phyloP scores from a whole-genome alignment of 2,797 vertebrate species.

The Aulostomus chinensis region DNA sequence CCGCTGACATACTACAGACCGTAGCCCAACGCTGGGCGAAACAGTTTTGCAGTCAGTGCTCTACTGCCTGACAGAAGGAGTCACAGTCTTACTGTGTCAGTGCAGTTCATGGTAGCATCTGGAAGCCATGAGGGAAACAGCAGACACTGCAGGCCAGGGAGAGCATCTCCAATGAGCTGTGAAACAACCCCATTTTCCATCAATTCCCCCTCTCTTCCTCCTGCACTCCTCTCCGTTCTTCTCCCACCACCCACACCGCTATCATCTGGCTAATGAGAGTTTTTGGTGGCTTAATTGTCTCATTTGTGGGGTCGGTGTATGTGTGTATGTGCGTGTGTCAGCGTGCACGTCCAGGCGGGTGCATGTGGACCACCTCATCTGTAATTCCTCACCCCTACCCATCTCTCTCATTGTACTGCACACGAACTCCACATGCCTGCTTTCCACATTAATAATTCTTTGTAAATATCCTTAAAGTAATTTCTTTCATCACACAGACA shows the following conservation, averaged over 20 bases:
- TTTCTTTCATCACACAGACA: slow-evolving; percentile 54
- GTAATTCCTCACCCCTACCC: slow-evolving; percentile 41
- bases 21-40: slow-evolving; percentile 6
- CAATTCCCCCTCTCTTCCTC: slow-evolving; percentile 71
- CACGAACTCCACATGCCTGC: slow-evolving; percentile 30
- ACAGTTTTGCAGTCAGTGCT: slow-evolving; percentile 21
- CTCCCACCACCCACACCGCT: slow-evolving; percentile 74
- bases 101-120: slow-evolving; percentile 74
- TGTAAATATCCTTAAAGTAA: slow-evolving; percentile 64
- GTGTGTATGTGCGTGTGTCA: slow-evolving; percentile 22
- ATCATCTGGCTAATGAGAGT: slow-evolving; percentile 73
- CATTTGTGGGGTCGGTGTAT: slow-evolving; percentile 64
- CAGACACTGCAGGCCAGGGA: slow-evolving; percentile 75
- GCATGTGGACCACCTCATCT: slow-evolving; percentile 56
- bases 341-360: slow-evolving; percentile 24
- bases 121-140: slow-evolving; percentile 81
- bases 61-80: slow-evolving; percentile 33
- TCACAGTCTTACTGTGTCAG: slow-evolving; percentile 56
- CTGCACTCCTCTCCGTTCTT: slow-evolving; percentile 50
- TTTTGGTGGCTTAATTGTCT: slow-evolving; percentile 77
- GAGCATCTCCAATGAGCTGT: slow-evolving; percentile 85
- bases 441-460: slow-evolving; percentile 68
- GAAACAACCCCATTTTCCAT: slow-evolving; percentile 84
- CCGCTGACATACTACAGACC: slow-evolving; percentile 56
- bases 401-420: slow-evolving; percentile 40